Base-by-base conservation (phyloP, 2,797 vertebrate genomes). In the Gallinago stenura region DNA sequence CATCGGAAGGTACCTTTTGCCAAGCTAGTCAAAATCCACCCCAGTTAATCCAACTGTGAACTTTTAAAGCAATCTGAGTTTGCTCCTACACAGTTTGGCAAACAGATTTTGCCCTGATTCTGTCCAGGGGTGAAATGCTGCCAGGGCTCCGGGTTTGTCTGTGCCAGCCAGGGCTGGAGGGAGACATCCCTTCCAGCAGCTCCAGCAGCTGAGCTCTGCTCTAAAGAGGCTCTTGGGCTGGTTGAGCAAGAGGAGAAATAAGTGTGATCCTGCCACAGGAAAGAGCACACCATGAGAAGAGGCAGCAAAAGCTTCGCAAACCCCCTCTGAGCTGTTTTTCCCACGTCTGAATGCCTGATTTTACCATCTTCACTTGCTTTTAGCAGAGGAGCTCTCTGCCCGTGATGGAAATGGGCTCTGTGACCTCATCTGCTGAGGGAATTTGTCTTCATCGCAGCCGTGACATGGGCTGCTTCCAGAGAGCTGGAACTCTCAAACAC, bases 241-340 rank as follows among this genome's bases (percentile, higher is more conserved):
- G 53, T 50, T 56, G 57, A 41, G 20, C 25, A 20, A 41, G 33
- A 39, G 28, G 8, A 70, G 19, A 12, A 56, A 20, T 25, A 11
- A 31, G 12, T 12, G 37, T 28, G 31, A 30, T 18, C 58, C 26
- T 43, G 22, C 24, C 72, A 17, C 7, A 19, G 39, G 61, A 43
- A 46, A 35, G 10, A n/a, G 15, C 6, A 19, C n/a, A 17, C 18
- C 61, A 43, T 0, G 0, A 43, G 24, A 39, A 43, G 15, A 51
- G 12, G 37, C 39, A 51, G 19, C 28, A 9, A 41, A 41, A 31
- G 35, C n/a, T 43, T 41, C 15, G 19, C 33, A 16, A 26, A 7
- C 57, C 33, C 33, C 56, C 37, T 39, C 45, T 1, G 11, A 51
- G 33, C n/a, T 51, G 31, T 5, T 75, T 81, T 69, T 28, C 65